Evolutionary conservation across 2,113 vertebrate species (phyloP).

Genomic region (Stigmatopora argus): DNA sequence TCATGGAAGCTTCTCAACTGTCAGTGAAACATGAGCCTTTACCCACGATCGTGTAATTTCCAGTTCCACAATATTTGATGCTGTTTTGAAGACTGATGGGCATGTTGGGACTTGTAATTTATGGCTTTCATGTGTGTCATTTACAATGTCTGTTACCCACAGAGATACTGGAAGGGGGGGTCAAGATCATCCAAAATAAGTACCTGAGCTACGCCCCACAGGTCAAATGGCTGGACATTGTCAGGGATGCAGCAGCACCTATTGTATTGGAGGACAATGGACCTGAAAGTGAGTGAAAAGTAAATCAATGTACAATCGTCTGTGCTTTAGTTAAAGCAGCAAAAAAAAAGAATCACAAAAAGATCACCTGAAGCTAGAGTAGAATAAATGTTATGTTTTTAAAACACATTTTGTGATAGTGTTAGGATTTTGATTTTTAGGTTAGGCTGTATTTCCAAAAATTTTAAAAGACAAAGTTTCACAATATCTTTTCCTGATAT

Average conservation of each 20-base stretch:
- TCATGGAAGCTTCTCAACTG: constrained; percentile 42
- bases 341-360: no score
- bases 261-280: constrained; percentile 74
- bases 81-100: constrained; percentile 35
- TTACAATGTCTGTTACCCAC: constrained; percentile 42
- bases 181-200: constrained; percentile 81
- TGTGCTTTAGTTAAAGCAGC: no score
- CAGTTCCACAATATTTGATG: neutral
- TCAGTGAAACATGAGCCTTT: constrained; percentile 43
- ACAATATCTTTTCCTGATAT: neutral
- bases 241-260: constrained; percentile 66
- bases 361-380: no score
- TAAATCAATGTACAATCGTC: neutral
- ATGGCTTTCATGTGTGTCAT: constrained; percentile 10
- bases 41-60: constrained; percentile 8
- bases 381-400: no score
- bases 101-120: constrained; percentile 39
- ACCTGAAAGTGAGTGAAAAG: constrained; percentile 51
- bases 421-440: no score
- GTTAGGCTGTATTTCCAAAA: no score
- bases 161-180: constrained; percentile 87
- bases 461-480: no score
- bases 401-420: no score
- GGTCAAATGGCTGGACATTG: constrained; percentile 84
- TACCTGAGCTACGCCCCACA: constrained; percentile 79